Conservation (phyloP, 2,113 vertebrate species). For the Vulpes ferrilata region DNA sequence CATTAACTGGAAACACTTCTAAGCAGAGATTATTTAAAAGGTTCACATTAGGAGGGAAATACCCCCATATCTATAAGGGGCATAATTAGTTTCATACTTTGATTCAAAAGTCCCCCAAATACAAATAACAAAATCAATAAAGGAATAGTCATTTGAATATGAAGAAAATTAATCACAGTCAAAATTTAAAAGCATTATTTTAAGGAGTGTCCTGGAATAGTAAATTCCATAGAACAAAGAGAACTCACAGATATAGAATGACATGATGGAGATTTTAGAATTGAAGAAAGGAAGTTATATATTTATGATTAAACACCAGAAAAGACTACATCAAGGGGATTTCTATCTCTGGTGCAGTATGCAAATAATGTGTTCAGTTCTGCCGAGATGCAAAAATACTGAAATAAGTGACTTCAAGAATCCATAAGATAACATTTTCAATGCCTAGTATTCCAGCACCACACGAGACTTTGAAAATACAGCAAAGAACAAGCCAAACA, state of each 20-base stretch:
- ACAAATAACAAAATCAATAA: slow-evolving; percentile 55
- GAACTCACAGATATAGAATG: slow-evolving; percentile 16
- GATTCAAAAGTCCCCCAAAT: slow-evolving; percentile 46
- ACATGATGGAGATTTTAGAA: slow-evolving; percentile 30
- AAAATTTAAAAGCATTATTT: slow-evolving; percentile 55
- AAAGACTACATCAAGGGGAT: not conserved
- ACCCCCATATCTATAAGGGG: not conserved
- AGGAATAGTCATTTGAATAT: slow-evolving; percentile 25
- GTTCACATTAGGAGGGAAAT: not conserved
- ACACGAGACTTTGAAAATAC: slow-evolving; percentile 3
- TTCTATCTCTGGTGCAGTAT: slow-evolving; percentile 26
- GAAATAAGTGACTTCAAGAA: slow-evolving; percentile 49
- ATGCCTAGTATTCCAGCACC: not conserved
- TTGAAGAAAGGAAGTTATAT: not conserved
- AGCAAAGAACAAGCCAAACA: slow-evolving; percentile 14
- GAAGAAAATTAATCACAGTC: slow-evolving; percentile 23
- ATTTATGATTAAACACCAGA: slow-evolving; percentile 36
- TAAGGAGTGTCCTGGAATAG: slow-evolving; percentile 12
- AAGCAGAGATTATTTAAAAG: slow-evolving; percentile 44
- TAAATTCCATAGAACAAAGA: slow-evolving; percentile 17
- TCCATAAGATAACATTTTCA: slow-evolving; percentile 3
- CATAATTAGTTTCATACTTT: slow-evolving; percentile 24
- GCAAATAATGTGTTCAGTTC: slow-evolving; percentile 38
- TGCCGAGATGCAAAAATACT: slow-evolving; percentile 7
- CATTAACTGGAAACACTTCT: slow-evolving; percentile 21